Evolutionary conservation across 2,888 invertebrate species (phyloP), one percentile per base, ranked within the genome.

Genomic region (Nysson spinosus): DNA sequence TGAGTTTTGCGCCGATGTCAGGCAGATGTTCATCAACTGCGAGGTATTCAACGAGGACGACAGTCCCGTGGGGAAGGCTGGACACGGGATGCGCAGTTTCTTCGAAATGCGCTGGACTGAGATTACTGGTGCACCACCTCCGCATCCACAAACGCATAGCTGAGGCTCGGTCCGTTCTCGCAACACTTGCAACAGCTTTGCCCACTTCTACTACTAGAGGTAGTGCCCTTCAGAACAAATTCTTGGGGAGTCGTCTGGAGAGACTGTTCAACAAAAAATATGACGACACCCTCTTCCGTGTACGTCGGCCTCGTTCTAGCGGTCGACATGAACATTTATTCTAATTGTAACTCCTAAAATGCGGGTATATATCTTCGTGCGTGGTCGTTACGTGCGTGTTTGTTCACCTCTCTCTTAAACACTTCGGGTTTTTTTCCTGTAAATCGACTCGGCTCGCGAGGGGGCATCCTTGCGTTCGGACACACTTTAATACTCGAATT

Each of bases 31-130:
- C 89, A 94, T 95, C 88, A 99, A 99, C 89, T 99, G 99, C 88
- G 97, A 97, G 87, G 95, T 95, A 51, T 99, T 98, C 89, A 99
- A 99, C 88, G 98, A 99, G 87, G 99, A 99, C 87, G 97, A 98
- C 88, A 97, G 97, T 77, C 97, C 97, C 0, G 98, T 99, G 35
- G 99, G 98, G 1, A 95, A 96, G 83, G 98, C 98, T 9, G 98
- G 98, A 0, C 97, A 97, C 87, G 93, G 92, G 82, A 94, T 98
- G 94, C 89, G 97, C 20, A 93, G 93, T 87, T 97, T 95, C 90
- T 98, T 98, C 87, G 96, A 97, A 86, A 91, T 93, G 56, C 91
- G 95, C 52, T 98, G 97, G 97, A 90, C 92, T 70, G 95, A 95
- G 84, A 88, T 93, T 76, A 89, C 89, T 61, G 85, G 88, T 58